Evolutionary conservation across 2,797 vertebrate species (phyloP), one percentile per base, ranked within the genome.

Genomic region (Schizothorax lantsangensis): DNA sequence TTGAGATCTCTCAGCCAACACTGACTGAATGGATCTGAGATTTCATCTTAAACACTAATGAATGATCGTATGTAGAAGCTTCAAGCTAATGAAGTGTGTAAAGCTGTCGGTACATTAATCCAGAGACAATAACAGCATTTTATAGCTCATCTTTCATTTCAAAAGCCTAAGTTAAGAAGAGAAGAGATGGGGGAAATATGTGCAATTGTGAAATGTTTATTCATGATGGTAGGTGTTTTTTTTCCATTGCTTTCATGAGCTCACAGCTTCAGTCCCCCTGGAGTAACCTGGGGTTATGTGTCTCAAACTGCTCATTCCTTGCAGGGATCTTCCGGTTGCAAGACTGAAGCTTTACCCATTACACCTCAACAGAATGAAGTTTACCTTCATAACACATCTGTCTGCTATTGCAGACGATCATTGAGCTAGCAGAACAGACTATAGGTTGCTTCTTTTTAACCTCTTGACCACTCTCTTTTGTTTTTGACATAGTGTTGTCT

Each of bases 211-310:
- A 12, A 11, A 33, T 49, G 4, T 21, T 54, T 3, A 36, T 77
- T 54, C 19, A 1, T 59, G 12, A 17, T 23, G 21, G 4, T 59
- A 2, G 36, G 21, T n/a, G 52, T 8, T 40, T 14, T n/a, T n/a
- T n/a, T 78, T n/a, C 52, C 75, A 36, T 78, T 49, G 57, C 49
- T 78, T 78, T 38, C 33, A 15, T 78, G 47, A 54, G 33, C 74
- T 57, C 30, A 38, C 49, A 26, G 77, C 54, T 33, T 66, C n/a
- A 33, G 40, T 66, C 38, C 59, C 59, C 19, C 5, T 64, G 59
- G 59, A 47, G 59, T 66, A 45, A 80, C n/a, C n/a, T 5, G 17
- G 15, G n/a, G 59, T 64, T 43, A 17, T 40, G 36, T 62, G 36
- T 79, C 77, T 79, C n/a, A 15, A 64, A 64, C 12, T n/a, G 23